Conservation (phyloP, 2,888 invertebrate species). For the Pseudoips prasinana region DNA sequence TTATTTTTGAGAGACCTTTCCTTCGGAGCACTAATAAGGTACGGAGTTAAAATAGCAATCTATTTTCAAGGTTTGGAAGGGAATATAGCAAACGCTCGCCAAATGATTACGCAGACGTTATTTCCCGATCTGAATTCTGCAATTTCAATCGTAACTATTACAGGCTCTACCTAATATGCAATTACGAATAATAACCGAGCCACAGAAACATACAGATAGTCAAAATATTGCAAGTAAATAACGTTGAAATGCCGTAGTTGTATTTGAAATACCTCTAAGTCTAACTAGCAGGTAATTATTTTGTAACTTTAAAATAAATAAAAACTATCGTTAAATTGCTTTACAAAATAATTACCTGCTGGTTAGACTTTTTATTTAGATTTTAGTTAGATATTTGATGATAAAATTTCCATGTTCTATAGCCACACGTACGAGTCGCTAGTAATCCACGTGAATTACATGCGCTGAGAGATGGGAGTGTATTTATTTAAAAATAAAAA, state of each 20-base stretch:
- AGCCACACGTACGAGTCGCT: too few relatives aligned
- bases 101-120: constrained; percentile 15
- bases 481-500: too few relatives aligned
- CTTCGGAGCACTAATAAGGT: constrained; percentile 7
- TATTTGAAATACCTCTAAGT: too few relatives aligned
- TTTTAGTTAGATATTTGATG: too few relatives aligned
- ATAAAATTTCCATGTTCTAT: too few relatives aligned
- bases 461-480: too few relatives aligned
- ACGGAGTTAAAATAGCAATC: constrained; percentile 7
- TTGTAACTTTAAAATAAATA: too few relatives aligned
- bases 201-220: constrained; percentile 17
- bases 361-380: too few relatives aligned
- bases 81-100: constrained; percentile 20
- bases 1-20: constrained; percentile 2
- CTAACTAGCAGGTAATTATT: too few relatives aligned
- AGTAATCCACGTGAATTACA: too few relatives aligned
- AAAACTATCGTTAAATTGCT: too few relatives aligned
- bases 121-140: constrained; percentile 21
- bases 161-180: constrained; percentile 29
- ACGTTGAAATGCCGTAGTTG: constrained; percentile 6
- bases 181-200: constrained; percentile 28
- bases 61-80: constrained; percentile 20
- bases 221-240: constrained; percentile 14
- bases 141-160: constrained; percentile 26
- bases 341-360: too few relatives aligned